Base-by-base conservation (phyloP, 2,113 vertebrate genomes). In the Thalassarche chlororhynchos region DNA sequence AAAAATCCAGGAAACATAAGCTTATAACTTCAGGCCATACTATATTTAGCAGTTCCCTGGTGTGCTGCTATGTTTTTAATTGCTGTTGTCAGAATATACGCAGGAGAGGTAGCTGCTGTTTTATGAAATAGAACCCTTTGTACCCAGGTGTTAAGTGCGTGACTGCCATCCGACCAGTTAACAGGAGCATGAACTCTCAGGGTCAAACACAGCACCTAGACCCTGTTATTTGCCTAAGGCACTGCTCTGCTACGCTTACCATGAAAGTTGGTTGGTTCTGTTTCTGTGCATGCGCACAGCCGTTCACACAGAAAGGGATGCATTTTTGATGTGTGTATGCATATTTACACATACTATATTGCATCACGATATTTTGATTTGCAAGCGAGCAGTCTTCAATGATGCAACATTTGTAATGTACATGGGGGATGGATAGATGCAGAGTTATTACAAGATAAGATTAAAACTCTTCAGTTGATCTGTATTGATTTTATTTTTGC, bases 1-100 rank as follows among this genome's bases (percentile, higher is more conserved):
- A 74, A 75, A 78, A 32, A 44, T 42, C 32, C 47, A 46, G n/a
- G 61, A 74, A 77, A 69, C 66, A 49, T n/a, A 74, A 87, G 62
- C 82, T 70, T 74, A 5, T 64, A 80, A 62, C 95, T 92, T 69
- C 78, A 96, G 87, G 91, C 70, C 46, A 51, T 77, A 32, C 87
- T 93, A 91, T 87, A 91, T 93, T 96, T 95, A 94, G 94, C 70
- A 93, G 81, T 14, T 80, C 84, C 89, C 84, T 21, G 19, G 58
- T 66, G 89, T 20, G 62, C 81, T 79, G 84, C 74, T 64, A 18
- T 68, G 87, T n/a, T 93, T 74, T 76, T 88, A 95, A 96, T 83
- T 83, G 77, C 58, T 69, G 46, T 36, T 85, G 54, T 91, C 81
- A 69, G 82, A 84, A 57, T 31, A 23, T 1, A 47, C 42, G 42